phyloP scores from a whole-genome alignment of 2,113 vertebrate species.

The Baryphthengus martii region DNA sequence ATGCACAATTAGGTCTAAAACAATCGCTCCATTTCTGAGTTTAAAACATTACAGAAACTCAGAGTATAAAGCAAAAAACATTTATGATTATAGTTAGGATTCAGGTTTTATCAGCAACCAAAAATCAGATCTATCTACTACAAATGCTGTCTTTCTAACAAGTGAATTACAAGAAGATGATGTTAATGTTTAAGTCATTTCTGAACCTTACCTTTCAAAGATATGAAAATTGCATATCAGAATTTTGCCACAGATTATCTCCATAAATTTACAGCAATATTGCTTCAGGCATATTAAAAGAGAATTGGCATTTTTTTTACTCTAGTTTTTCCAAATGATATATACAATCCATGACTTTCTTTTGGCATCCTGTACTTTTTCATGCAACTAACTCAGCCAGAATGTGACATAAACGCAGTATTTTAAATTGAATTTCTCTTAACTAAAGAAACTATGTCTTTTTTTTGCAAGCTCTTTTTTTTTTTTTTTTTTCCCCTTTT shows the following conservation, averaged over 20 bases:
- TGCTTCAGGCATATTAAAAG: background rate
- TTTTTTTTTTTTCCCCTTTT: background rate
- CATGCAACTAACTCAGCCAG: background rate
- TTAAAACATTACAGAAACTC: background rate
- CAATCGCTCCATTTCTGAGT: background rate
- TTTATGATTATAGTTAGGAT: background rate
- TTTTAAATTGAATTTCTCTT: background rate
- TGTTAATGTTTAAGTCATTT: background rate
- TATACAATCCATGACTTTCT: background rate
- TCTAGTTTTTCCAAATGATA: background rate
- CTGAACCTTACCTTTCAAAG: background rate
- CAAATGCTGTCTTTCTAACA: background rate
- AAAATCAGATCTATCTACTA: background rate
- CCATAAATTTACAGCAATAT: background rate
- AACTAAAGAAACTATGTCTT: background rate
- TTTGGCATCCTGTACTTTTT: background rate
- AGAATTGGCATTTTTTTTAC: background rate
- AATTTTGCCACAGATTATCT: background rate
- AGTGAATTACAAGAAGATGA: background rate
- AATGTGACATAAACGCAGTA: background rate
- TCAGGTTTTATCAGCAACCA: background rate
- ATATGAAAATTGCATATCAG: background rate
- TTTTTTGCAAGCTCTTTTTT: background rate
- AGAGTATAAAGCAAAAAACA: background rate
- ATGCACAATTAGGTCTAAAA: background rate